phyloP scores from a whole-genome alignment of 2,113 vertebrate genomes.

The Leptocoma aspasia region DNA sequence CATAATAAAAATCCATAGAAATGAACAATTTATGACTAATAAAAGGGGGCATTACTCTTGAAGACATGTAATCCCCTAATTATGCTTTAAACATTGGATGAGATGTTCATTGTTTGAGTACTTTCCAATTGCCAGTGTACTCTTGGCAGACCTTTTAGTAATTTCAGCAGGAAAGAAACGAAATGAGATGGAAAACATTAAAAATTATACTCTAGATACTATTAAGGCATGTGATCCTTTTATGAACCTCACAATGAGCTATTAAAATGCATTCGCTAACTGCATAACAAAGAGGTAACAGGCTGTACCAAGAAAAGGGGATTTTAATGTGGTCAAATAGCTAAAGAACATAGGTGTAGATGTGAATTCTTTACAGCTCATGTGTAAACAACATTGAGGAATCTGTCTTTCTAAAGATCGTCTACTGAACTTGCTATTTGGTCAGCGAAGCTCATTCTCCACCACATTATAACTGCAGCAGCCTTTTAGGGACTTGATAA shows the following conservation, averaged over 20 bases:
- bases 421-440: background rate
- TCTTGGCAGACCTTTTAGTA: background rate
- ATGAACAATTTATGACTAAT: background rate
- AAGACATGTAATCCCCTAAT: background rate
- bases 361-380: background rate
- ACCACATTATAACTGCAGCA: background rate
- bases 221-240: background rate
- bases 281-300: background rate
- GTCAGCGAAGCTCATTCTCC: background rate
- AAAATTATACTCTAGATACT: background rate
- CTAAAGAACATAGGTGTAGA: background rate
- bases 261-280: background rate
- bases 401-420: background rate
- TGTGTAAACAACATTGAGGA: background rate
- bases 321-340: background rate
- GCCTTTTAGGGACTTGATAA: background rate
- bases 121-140: background rate
- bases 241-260: background rate
- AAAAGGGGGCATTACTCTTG: background rate
- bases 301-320: background rate
- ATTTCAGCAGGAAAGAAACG: background rate
- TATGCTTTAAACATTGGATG: background rate
- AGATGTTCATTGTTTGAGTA: background rate
- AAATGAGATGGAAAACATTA: slow-evolving; percentile 15
- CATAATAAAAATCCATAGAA: slow-evolving; percentile 6